Percentiles rank a stretch among this genome's conserved stretches.
Conservation (phyloP, 2,113 vertebrate genomes). For the Pygoscelis antarcticus region DNA sequence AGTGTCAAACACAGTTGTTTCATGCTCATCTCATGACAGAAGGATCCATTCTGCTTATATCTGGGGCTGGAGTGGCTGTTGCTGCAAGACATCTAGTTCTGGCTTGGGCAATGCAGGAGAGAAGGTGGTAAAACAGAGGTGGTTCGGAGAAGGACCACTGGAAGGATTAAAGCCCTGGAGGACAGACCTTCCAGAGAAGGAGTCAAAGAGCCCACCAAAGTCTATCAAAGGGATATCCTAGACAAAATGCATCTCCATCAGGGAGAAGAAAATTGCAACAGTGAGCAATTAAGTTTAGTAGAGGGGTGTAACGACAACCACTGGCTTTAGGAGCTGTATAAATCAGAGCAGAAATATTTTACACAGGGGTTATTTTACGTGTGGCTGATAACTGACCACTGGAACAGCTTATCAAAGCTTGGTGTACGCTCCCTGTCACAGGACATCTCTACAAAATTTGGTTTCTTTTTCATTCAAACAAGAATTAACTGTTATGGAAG, state of each 20-base stretch:
- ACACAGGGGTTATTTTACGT: neutral
- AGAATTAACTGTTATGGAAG: neutral
- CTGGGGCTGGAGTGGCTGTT: neutral
- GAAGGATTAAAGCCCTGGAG: neutral
- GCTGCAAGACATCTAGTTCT: neutral
- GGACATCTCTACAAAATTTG: neutral
- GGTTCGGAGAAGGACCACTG: neutral
- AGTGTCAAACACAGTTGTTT: neutral
- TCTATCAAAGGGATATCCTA: neutral
- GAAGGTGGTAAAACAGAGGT: neutral
- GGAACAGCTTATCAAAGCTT: neutral
- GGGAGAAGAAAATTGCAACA: neutral
- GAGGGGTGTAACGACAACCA: neutral
- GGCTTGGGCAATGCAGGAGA: neutral
- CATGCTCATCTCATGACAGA: neutral
- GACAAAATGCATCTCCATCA: accelerated
- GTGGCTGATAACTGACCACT: neutral
- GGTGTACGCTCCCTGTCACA: neutral
- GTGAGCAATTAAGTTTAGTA: neutral
- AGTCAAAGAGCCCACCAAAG: neutral
- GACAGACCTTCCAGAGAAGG: neutral
- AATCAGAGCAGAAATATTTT: neutral
- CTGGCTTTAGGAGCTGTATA: neutral
- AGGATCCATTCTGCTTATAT: neutral
- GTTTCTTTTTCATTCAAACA: neutral